Base-by-base conservation (phyloP, 2,797 vertebrate species). In the Ibycter americanus region DNA sequence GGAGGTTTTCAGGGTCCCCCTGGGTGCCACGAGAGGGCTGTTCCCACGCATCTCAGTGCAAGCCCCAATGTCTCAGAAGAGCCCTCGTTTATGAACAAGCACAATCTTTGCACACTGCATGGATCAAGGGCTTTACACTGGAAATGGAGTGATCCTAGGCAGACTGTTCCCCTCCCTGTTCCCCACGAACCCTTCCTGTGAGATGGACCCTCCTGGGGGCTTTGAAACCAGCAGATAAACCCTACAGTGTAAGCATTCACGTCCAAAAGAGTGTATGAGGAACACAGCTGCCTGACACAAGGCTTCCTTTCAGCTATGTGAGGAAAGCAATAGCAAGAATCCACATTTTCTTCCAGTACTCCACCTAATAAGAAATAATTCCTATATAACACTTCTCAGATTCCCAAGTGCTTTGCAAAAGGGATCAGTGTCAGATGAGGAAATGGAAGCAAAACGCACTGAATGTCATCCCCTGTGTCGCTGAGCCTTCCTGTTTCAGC, bases 21-120 rank as follows among this genome's bases (percentile, higher is more conserved):
- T 1, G 3, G 20, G 18, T 1, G 0, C 61, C 56, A 11, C 0
- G 2, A n/a, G 29, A 52, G n/a, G 6, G 23, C 15, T 9, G 4
- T 19, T 91, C 42, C 34, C 13, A 8, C 12, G 22, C 25, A n/a
- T 38, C 34, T 36, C 1, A 1, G 13, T 25, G 52, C 44, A 63
- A 71, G 44, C 20, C 38, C 27, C 32, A 59, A n/a, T 34, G 8
- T 42, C 62, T 86, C 67, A 83, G 38, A 70, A 87, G 26, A 23
- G 18, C 9, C 17, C 13, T 70, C 34, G 34, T 0, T 62, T 73
- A 58, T 49, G 56, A 94, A 44, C 19, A 77, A n/a, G 6, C 27
- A 47, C 51, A 66, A 8, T 14, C 27, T 93, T 72, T 62, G 32
- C 55, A 42, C 12, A 17, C 5, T 0, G 0, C 20, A 21, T 25